Base-by-base conservation (phyloP, 1,140 invertebrate genomes). In the Calliopsis andreniformis region DNA sequence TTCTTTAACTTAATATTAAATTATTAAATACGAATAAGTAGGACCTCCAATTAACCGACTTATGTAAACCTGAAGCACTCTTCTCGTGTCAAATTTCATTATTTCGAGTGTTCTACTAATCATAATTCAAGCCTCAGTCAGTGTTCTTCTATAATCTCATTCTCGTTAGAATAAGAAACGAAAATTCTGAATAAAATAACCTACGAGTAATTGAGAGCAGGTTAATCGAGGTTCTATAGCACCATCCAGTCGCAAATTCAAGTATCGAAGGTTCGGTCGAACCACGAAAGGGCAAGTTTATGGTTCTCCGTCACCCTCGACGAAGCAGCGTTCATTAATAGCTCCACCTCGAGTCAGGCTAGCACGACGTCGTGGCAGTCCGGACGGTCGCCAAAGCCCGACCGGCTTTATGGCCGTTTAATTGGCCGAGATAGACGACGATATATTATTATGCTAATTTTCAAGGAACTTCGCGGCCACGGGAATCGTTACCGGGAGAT, bases 381-480 rank as follows among this genome's bases (percentile, higher is more conserved):
- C 70, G 71, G 78, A 67, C 83, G 81, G 82, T 84, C 86, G 80
- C 72, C 78, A 81, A 88, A 85, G 70, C 83, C 86, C 68, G 39
- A 58, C 82, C 78, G 77, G 83, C 75, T 88, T 88, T 89, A 89
- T 88, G 85, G 78, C 85, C 83, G 56, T 88, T 89, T 89, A 87
- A 89, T 89, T 88, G 87, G 82, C 76, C 82, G 84, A 84, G 82
- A 87, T 84, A 85, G 82, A 80, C 87, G 84, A 85, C 82, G 73
- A 80, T 84, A 85, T 80, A 89, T 86, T 87, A 85, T 88, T 87
- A 88, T 87, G 88, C 81, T 89, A 89, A 88, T 89, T 89, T 84
- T 79, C 79, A 77, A 83, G 83, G 78, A 83, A 84, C 73, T 67
- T 83, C 53, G 78, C 73, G 63, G 82, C 59, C 62, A 63, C 69